These are phyloP conservation scores for Heliconius hermathena DNA, from an alignment of 1,140 invertebrate species.

Conservation along the genomic window DNA sequence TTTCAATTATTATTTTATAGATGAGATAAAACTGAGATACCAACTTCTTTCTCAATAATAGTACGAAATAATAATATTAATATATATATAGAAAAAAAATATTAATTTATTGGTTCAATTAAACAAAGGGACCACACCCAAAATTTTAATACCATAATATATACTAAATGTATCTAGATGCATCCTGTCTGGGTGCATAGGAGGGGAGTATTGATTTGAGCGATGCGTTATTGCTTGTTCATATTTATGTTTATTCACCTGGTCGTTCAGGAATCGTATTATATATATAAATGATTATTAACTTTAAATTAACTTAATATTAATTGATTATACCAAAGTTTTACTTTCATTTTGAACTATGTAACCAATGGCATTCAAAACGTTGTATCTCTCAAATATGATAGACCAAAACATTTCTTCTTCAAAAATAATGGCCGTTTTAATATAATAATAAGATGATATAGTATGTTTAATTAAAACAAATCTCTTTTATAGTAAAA, in stretches of 20 bases:
- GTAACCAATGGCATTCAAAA: neutral
- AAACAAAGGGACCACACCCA: neutral
- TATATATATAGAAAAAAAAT: neutral
- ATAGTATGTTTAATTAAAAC: neutral
- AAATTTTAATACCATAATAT: neutral
- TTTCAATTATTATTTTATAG: too few relatives aligned
- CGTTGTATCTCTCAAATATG: neutral
- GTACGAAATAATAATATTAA: neutral
- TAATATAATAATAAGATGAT: neutral
- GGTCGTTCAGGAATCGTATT: neutral
- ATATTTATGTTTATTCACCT: conserved; percentile 3
- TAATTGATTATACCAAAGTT: neutral
- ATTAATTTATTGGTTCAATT: neutral
- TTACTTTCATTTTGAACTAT: neutral
- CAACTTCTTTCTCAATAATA: too few relatives aligned
- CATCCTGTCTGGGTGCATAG: conserved; percentile 3
- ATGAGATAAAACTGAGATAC: too few relatives aligned
- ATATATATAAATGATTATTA: neutral
- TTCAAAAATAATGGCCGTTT: neutral
- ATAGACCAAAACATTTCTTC: neutral
- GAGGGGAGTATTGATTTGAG: neutral
- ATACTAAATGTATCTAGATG: conserved; percentile 2
- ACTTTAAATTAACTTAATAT: neutral
- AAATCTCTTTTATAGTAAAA: neutral
- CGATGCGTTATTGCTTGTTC: conserved; percentile 7